Evolutionary conservation across 2,888 invertebrate genomes (phyloP).

Genomic region (Argyra leucocephala): DNA sequence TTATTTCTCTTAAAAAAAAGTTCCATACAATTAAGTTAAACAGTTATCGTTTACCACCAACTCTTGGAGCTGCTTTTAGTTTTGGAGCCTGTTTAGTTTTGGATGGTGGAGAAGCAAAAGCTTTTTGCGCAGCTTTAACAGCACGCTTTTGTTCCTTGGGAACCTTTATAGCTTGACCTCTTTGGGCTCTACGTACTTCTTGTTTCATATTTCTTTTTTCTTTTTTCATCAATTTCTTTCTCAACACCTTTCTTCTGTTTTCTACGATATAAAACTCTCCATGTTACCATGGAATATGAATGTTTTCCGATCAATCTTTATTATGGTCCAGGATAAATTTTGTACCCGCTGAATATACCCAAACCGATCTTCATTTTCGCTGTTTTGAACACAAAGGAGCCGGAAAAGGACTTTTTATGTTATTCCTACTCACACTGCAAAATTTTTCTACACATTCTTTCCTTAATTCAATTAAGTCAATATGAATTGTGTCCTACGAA

Average conservation of each 20-base stretch:
- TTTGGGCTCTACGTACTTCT: slow-evolving; percentile 95
- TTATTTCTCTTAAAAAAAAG: not conserved
- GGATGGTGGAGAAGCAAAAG: slow-evolving; percentile 56
- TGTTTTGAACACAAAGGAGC: slow-evolving; percentile 41
- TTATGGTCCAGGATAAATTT: slow-evolving; percentile 99
- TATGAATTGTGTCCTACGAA: too few species aligned
- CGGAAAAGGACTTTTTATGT: slow-evolving; percentile 31
- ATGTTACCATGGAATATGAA: slow-evolving; percentile 95
- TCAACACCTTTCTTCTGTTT: slow-evolving; percentile 97
- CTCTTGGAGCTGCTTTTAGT: slow-evolving; percentile 85
- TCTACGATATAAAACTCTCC: slow-evolving; percentile 97
- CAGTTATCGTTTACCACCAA: slow-evolving; percentile 90
- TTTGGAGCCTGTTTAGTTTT: slow-evolving; percentile 73
- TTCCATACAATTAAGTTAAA: not conserved
- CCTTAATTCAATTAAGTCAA: too few species aligned
- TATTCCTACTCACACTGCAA: too few species aligned
- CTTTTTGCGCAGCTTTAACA: slow-evolving; percentile 76
- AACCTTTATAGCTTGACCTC: slow-evolving; percentile 95
- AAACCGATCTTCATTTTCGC: slow-evolving; percentile 71
- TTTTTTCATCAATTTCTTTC: slow-evolving; percentile 91
- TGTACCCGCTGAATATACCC: slow-evolving; percentile 98
- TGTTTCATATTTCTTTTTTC: slow-evolving; percentile 99
- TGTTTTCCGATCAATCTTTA: slow-evolving; percentile 92
- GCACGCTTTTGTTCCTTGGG: slow-evolving; percentile 95
- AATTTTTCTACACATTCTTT: too few species aligned